Evolutionary conservation across 2,888 invertebrate species (phyloP).

Genomic region (Sympetrum striolatum): DNA sequence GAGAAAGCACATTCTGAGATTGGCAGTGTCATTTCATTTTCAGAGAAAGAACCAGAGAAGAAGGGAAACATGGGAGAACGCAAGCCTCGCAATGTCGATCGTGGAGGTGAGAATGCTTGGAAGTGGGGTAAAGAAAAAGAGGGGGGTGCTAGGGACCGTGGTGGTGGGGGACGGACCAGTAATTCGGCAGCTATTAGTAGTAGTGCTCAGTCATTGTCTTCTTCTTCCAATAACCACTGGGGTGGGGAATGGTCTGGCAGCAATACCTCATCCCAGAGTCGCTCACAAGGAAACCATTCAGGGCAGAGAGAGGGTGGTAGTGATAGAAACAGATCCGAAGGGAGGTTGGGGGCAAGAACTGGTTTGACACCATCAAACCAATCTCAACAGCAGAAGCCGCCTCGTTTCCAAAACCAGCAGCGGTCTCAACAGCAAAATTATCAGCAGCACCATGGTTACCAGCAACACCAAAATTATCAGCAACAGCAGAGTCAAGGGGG

Average conservation of each 20-base stretch:
- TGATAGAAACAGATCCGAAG: conserved; percentile 41
- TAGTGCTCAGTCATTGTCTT: conserved; percentile 19
- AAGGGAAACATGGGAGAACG: conserved; percentile 22
- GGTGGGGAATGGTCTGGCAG: conserved; percentile 10
- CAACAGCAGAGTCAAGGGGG: conserved; percentile 34
- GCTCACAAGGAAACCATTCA: background rate
- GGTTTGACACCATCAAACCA: conserved; percentile 2
- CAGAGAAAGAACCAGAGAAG: conserved; percentile 48
- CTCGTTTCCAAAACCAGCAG: conserved; percentile 65
- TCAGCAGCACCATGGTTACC: conserved; percentile 52
- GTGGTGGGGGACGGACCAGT: conserved; percentile 36
- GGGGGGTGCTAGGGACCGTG: conserved; percentile 40
- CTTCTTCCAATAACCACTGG: conserved; percentile 31
- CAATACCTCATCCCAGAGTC: background rate
- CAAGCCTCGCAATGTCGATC: conserved; percentile 35
- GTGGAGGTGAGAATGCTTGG: background rate
- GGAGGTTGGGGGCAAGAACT: background rate
- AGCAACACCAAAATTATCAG: conserved; percentile 46
- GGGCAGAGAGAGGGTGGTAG: conserved; percentile 19
- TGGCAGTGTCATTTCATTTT: conserved; percentile 1
- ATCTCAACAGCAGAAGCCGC: conserved; percentile 65
- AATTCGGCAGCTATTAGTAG: conserved; percentile 31
- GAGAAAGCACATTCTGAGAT: no score
- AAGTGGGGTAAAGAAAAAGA: conserved; percentile 28
- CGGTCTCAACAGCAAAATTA: conserved; percentile 55